These are phyloP conservation scores for Carettochelys insculpta DNA, from an alignment of 2,113 vertebrate species.

Conservation along the genomic window DNA sequence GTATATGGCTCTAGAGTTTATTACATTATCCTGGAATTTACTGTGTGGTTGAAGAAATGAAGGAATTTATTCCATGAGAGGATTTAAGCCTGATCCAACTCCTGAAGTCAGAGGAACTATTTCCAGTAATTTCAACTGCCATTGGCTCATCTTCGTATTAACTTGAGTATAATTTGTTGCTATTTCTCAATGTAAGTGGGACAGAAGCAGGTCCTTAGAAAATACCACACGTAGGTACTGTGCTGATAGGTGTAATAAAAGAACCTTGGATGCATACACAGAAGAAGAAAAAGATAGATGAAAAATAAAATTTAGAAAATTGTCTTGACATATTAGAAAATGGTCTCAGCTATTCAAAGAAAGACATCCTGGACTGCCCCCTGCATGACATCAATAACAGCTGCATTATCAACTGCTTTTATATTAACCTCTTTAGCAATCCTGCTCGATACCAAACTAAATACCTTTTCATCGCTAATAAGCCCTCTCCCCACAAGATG, in stretches of 20 bases:
- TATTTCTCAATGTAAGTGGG: not conserved
- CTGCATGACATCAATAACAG: slow-evolving; percentile 45
- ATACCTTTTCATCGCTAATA: slow-evolving; percentile 51
- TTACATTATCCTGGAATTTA: not conserved
- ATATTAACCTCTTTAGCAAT: slow-evolving; percentile 52
- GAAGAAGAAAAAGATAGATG: slow-evolving; percentile 20
- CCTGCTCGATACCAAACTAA: slow-evolving; percentile 57
- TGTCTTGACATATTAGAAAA: slow-evolving; percentile 18
- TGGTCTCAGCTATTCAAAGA: slow-evolving; percentile 44
- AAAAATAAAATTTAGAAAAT: slow-evolving; percentile 54
- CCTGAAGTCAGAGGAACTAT: not conserved
- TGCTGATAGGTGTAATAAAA: not conserved
- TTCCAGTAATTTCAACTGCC: not conserved
- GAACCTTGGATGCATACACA: not conserved
- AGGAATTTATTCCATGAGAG: not conserved
- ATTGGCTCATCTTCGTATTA: not conserved
- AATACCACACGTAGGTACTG: not conserved
- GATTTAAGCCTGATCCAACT: not conserved
- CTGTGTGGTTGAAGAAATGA: not conserved
- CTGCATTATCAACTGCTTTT: slow-evolving; percentile 50
- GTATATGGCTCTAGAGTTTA: not conserved
- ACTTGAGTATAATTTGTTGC: not conserved
- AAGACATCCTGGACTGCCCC: slow-evolving; percentile 63
- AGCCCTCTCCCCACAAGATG: slow-evolving; percentile 27
- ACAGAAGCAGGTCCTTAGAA: not conserved